Evolutionary conservation across 2,797 vertebrate genomes (phyloP), one percentile per base, ranked within the genome.

Genomic region (Gallinago solitaria): DNA sequence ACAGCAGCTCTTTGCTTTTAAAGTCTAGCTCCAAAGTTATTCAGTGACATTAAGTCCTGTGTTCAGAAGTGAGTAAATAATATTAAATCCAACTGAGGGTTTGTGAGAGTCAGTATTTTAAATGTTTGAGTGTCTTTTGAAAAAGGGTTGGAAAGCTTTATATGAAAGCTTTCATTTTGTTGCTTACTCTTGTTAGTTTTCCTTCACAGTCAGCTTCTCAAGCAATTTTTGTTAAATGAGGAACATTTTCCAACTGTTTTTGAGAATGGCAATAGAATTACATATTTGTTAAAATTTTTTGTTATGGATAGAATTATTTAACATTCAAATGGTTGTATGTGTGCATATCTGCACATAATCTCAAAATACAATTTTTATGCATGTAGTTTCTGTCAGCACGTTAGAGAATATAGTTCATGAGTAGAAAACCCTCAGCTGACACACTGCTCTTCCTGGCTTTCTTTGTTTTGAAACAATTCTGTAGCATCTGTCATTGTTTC

Each of bases 401-500:
- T 37, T 76, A 19, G 76, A 21, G 74, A 86, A 53, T 75, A 18
- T 27, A 82, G 67, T 67, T 88, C 63, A 16, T 48, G 79, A 84
- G 83, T 68, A 69, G 67, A 77, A 45, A 57, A 2, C 89, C 76
- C 56, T 91, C 73, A 74, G 70, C 92, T 85, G 82, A 82, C 88
- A 81, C 81, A 8, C 54, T 56, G 83, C 86, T 90, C 83, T 76
- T 94, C 81, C 71, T 87, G 89, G 87, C 91, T 81, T 45, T 7
- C 85, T 94, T 93, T 93, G 87, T 90, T 96, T 70, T 39, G 74
- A 87, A 86, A 95, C 93, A 94, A 83, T 92, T 90, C 93, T 67
- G 68, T 43, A 95, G 95, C 96, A 95, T 96, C 97, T 97, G 97
- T 95, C 96, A 77, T 91, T 96, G 96, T 97, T 97, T 96, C 94